phyloP scores from a whole-genome alignment of 2,113 vertebrate species.

The Scatophagus argus region DNA sequence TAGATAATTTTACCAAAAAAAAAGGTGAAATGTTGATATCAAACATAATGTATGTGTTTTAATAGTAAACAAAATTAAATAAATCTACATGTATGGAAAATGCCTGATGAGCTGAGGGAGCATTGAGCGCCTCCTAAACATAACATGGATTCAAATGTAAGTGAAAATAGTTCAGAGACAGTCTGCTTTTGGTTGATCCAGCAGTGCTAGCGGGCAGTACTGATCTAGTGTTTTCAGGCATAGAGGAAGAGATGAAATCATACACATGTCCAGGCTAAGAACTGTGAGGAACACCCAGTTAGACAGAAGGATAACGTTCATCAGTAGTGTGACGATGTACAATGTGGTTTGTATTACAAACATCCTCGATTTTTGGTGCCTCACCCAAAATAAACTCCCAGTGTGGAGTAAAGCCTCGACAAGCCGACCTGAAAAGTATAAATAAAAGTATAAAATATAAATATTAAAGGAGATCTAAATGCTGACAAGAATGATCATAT shows the following conservation, averaged over 20 bases:
- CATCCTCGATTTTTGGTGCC: neutral
- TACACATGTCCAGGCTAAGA: neutral
- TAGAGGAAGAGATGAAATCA: neutral
- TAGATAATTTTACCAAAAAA: neutral
- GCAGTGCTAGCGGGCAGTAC: neutral
- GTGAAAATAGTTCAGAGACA: conserved; percentile 13
- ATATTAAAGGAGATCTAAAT: neutral
- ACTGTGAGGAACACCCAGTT: neutral
- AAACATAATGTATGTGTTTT: neutral
- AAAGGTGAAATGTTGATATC: neutral
- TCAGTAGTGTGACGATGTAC: neutral
- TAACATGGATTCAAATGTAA: conserved; percentile 3
- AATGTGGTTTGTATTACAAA: neutral
- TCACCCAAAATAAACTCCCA: neutral
- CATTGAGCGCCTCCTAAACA: neutral
- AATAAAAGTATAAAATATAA: neutral
- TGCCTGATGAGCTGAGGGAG: neutral
- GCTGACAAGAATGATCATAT: neutral
- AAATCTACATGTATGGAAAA: neutral
- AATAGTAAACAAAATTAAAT: no score
- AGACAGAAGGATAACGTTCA: conserved; percentile 9
- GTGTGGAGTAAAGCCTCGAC: neutral
- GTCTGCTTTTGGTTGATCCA: neutral
- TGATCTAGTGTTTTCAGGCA: conserved; percentile 1
- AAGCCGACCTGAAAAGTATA: neutral